phyloP scores from a whole-genome alignment of 1,140 invertebrate genomes.

The Drosophila mayri region DNA sequence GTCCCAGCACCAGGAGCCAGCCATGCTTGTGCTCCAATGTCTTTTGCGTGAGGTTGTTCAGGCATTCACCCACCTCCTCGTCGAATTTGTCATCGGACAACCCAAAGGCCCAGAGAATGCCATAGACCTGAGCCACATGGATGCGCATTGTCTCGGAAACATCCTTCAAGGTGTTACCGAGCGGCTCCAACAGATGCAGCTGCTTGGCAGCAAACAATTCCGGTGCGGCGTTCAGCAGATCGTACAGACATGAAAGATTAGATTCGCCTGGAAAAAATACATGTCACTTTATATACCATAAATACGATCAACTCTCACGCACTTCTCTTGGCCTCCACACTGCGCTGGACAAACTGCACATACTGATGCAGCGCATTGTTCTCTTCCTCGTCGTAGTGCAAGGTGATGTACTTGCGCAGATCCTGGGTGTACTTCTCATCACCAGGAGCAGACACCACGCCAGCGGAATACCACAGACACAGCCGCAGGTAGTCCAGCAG shows the following conservation, averaged over 20 bases:
- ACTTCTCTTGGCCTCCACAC: constrained; percentile 83
- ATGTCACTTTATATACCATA: neutral
- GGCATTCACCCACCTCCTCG: constrained; percentile 66
- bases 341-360: constrained; percentile 77
- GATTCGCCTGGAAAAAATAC: constrained; percentile 57
- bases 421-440: constrained; percentile 68
- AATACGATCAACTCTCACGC: neutral
- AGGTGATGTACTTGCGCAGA: constrained; percentile 68
- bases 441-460: constrained; percentile 84
- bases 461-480: constrained; percentile 87
- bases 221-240: constrained; percentile 79
- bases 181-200: constrained; percentile 71
- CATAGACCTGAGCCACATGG: constrained; percentile 78
- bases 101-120: constrained; percentile 77
- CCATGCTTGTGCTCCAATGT: constrained; percentile 81
- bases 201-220: constrained; percentile 70
- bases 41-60: constrained; percentile 65
- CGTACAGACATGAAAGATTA: constrained; percentile 75
- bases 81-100: constrained; percentile 71
- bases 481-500: constrained; percentile 91
- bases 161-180: constrained; percentile 78
- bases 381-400: constrained; percentile 66
- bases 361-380: constrained; percentile 82
- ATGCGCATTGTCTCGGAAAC: constrained; percentile 79
- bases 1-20: constrained; percentile 76